These are phyloP conservation scores for Cylas formicarius DNA, from an alignment of 1,140 invertebrate genomes.

Conservation along the genomic window DNA sequence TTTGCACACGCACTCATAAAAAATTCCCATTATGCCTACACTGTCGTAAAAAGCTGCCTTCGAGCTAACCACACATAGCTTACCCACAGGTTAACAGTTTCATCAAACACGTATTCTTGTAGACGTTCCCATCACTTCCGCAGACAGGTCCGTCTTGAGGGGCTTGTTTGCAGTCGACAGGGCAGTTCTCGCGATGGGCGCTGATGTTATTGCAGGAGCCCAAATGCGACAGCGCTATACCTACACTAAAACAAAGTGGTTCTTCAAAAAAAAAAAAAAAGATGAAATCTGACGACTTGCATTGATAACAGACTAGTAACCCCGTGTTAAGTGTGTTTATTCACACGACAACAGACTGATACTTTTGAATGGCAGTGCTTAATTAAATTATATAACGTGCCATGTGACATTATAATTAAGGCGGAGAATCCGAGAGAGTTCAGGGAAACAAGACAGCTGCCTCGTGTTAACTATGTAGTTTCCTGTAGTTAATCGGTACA, in stretches of 20 bases:
- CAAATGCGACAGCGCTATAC: constrained; percentile 63
- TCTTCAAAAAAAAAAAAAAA: background rate
- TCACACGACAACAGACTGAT: too few species aligned
- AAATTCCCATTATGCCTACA: too few species aligned
- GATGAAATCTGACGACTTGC: too few species aligned
- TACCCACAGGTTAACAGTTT: constrained; percentile 82
- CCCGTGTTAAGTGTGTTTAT: too few species aligned
- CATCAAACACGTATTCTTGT: constrained; percentile 90
- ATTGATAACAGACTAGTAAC: too few species aligned
- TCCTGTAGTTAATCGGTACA: too few species aligned
- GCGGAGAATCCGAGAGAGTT: too few species aligned
- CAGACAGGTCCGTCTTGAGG: constrained; percentile 84
- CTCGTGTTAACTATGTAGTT: too few species aligned
- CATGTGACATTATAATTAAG: too few species aligned
- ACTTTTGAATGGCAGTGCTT: background rate
- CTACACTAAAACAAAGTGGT: constrained; percentile 46
- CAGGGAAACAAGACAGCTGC: too few species aligned
- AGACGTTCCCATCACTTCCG: constrained; percentile 86
- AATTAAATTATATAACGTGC: background rate
- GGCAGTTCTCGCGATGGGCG: constrained; percentile 79
- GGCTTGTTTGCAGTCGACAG: constrained; percentile 73
- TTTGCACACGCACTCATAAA: too few species aligned
- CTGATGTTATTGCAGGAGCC: constrained; percentile 84
- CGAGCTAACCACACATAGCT: constrained; percentile 24
- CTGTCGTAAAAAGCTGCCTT: background rate